Percentiles rank a stretch among this genome's conserved stretches.
Evolutionary conservation across 2,888 invertebrate genomes (phyloP).

Genomic region (Drosophila tanythrix): DNA sequence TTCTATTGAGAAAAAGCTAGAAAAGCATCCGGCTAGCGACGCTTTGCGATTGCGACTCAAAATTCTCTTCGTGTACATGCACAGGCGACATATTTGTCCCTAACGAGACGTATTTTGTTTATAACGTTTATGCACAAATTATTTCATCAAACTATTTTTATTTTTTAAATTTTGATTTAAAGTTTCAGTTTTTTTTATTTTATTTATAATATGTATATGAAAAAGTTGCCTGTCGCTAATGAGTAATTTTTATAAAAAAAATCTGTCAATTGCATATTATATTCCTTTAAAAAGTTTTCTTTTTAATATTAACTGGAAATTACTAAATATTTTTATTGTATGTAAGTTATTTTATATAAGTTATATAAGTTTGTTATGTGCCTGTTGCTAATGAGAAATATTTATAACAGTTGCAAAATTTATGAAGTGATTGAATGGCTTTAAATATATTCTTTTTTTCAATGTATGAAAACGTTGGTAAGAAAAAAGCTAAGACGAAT

Average conservation of each 20-base stretch:
- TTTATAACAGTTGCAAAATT: background rate
- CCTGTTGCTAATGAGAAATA: background rate
- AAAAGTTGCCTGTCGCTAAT: background rate
- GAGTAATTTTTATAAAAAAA: background rate
- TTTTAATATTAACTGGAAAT: background rate
- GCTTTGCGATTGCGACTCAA: conserved; percentile 34
- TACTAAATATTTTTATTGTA: background rate
- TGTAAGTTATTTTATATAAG: too few species aligned
- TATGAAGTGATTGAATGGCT: background rate
- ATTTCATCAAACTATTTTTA: background rate
- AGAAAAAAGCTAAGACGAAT: background rate
- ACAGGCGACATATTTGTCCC: conserved; percentile 52
- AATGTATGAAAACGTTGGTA: background rate
- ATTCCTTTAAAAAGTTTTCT: background rate
- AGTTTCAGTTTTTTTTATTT: background rate
- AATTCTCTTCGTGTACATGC: conserved; percentile 41
- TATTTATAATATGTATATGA: background rate
- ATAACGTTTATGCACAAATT: background rate
- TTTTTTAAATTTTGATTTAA: background rate
- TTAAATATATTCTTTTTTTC: background rate
- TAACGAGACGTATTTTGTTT: background rate
- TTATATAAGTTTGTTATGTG: background rate
- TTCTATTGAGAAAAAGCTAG: conserved; percentile 64
- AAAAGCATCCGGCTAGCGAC: conserved; percentile 65
- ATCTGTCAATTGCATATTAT: background rate